Evolutionary conservation across 2,113 vertebrate genomes (phyloP).

Genomic region (Cricetomys ansorgei): DNA sequence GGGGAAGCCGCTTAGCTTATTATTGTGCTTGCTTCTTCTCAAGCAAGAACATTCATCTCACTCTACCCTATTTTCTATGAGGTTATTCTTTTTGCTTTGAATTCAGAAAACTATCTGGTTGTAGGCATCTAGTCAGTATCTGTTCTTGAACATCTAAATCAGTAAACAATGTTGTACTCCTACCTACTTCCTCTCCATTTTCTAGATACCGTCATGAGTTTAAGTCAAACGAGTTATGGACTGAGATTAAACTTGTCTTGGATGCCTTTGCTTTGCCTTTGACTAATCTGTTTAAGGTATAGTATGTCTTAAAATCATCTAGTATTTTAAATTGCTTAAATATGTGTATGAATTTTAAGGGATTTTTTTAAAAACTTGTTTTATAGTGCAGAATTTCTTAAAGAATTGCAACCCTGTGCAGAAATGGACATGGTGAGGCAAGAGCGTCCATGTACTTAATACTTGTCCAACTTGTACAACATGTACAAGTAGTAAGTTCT

Average conservation of each 20-base stretch:
- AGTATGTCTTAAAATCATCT: slow-evolving; percentile 54
- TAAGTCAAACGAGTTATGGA: slow-evolving; percentile 98
- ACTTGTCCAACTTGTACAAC: no score
- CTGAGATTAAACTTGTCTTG: slow-evolving; percentile 98
- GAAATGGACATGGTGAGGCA: not conserved
- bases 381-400: not conserved
- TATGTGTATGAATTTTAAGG: slow-evolving; percentile 40
- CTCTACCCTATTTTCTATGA: not conserved
- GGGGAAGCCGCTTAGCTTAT: not conserved
- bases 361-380: slow-evolving; percentile 18
- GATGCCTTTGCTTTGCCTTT: slow-evolving; percentile 97
- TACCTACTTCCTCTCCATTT: slow-evolving; percentile 56
- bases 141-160: slow-evolving; percentile 8
- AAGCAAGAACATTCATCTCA: not conserved
- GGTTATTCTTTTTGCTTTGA: not conserved
- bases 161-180: slow-evolving; percentile 18
- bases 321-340: slow-evolving; percentile 27
- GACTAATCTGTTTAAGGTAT: slow-evolving; percentile 98
- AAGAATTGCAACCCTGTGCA: not conserved
- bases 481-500: not conserved
- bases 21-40: not conserved
- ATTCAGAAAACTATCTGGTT: slow-evolving; percentile 9
- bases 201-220: slow-evolving; percentile 98
- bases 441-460: not conserved
- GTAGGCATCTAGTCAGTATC: not conserved